These are phyloP conservation scores for Pyrochroa serraticornis DNA, from an alignment of 2,888 invertebrate species.

Conservation along the genomic window DNA sequence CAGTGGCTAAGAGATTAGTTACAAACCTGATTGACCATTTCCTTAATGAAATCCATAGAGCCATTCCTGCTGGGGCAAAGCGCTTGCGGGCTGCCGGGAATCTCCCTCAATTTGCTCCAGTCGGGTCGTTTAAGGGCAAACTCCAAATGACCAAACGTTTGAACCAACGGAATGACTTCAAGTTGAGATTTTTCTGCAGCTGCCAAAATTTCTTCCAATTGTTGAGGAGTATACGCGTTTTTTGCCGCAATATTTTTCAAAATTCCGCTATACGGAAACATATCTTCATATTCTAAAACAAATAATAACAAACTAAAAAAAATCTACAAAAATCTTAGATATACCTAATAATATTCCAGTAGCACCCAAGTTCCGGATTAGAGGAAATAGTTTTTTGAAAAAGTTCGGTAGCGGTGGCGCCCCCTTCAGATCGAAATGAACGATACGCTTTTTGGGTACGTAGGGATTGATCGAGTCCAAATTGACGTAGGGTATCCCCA, in stretches of 20 bases:
- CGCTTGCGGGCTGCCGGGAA: slow-evolving; percentile 71
- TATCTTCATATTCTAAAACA: slow-evolving; percentile 79
- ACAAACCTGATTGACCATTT: slow-evolving; percentile 73
- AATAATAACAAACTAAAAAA: slow-evolving; percentile 11
- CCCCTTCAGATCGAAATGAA: slow-evolving; percentile 84
- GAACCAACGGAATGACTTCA: slow-evolving; percentile 75
- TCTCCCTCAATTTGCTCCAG: slow-evolving; percentile 69
- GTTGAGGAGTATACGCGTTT: slow-evolving; percentile 66
- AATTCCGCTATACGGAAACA: slow-evolving; percentile 74
- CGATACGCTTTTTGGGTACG: slow-evolving; percentile 63
- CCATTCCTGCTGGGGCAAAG: slow-evolving; percentile 72
- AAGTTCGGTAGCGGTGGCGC: slow-evolving; percentile 72
- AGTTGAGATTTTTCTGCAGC: slow-evolving; percentile 64
- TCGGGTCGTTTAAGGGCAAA: slow-evolving; percentile 71
- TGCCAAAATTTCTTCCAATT: slow-evolving; percentile 65
- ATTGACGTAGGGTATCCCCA: slow-evolving; percentile 58
- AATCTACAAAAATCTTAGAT: neutral
- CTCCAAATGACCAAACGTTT: slow-evolving; percentile 80
- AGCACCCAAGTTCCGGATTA: slow-evolving; percentile 68
- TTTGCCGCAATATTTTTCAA: slow-evolving; percentile 63
- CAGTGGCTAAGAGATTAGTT: too few species aligned
- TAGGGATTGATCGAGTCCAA: slow-evolving; percentile 57
- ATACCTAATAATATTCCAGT: slow-evolving; percentile 67
- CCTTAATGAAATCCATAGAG: slow-evolving; percentile 66
- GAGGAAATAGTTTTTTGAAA: slow-evolving; percentile 64